A percentile compares a stretch with the other conserved stretches of the same genome.
Conservation (phyloP, 2,113 vertebrate genomes). For the Bettongia penicillata region DNA sequence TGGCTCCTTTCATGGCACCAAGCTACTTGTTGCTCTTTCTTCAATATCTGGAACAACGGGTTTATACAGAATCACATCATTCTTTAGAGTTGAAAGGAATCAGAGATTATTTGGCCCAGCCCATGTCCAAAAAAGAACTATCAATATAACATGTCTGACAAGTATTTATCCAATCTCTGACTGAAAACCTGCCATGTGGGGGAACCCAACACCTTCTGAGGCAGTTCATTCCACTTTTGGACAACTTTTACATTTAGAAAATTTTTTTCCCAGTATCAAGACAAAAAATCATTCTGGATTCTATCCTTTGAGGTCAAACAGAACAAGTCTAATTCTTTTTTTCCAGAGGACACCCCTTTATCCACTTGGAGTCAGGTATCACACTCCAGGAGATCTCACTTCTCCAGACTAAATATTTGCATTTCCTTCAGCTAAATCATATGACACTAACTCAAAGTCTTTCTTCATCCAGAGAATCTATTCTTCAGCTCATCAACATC, state of each 20-base stretch:
- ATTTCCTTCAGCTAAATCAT: not conserved
- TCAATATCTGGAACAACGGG: too few species aligned
- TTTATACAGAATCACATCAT: too few species aligned
- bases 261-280: not conserved
- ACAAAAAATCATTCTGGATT: not conserved
- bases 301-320: not conserved
- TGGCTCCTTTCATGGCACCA: too few species aligned
- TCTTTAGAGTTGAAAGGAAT: not conserved
- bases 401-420: not conserved
- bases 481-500: not conserved
- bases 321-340: not conserved
- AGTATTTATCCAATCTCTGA: too few species aligned
- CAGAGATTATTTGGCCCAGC: not conserved
- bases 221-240: not conserved
- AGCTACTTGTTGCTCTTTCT: too few species aligned
- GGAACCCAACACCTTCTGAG: not conserved
- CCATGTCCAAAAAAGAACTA: too few species aligned
- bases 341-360: not conserved
- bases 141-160: too few species aligned
- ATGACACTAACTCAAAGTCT: not conserved
- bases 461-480: not conserved
- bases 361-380: too few species aligned
- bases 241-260: not conserved
- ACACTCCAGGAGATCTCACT: not conserved
- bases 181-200: too few species aligned